These are phyloP conservation scores for Archilochus colubris DNA, from an alignment of 2,113 vertebrate genomes.

Conservation along the genomic window DNA sequence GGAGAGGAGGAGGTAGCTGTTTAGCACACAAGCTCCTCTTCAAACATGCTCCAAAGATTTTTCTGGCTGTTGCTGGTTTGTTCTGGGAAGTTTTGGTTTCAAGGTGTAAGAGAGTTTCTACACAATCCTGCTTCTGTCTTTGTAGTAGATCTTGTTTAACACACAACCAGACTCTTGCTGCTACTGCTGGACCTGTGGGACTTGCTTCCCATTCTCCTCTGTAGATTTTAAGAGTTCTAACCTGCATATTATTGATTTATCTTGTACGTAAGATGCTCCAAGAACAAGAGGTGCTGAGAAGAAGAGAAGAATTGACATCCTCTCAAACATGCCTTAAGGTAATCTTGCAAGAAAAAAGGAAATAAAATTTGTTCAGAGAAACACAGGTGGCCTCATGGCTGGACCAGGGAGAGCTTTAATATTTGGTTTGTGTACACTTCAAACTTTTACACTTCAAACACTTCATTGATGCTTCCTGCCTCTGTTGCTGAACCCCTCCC, in stretches of 20 bases:
- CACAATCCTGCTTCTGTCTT: neutral
- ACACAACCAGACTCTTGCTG: neutral
- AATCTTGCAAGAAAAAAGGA: neutral
- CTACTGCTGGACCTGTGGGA: neutral
- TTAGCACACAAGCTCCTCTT: neutral
- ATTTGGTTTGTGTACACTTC: neutral
- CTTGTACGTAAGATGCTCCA: neutral
- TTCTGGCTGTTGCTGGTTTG: fast-evolving
- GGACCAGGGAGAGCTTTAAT: neutral
- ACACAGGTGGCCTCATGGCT: neutral
- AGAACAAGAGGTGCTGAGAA: neutral
- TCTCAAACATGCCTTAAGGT: neutral
- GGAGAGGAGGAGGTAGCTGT: neutral
- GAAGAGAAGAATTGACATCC: neutral
- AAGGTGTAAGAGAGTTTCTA: neutral
- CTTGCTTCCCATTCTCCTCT: neutral
- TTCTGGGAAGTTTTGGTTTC: neutral
- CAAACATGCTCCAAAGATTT: neutral
- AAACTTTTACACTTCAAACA: neutral
- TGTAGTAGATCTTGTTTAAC: neutral
- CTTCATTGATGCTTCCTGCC: neutral
- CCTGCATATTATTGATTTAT: neutral
- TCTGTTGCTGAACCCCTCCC: neutral
- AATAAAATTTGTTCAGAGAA: neutral
- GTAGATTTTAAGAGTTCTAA: neutral